Conservation (phyloP, 1,140 invertebrate genomes). For the Nymphalis io region DNA sequence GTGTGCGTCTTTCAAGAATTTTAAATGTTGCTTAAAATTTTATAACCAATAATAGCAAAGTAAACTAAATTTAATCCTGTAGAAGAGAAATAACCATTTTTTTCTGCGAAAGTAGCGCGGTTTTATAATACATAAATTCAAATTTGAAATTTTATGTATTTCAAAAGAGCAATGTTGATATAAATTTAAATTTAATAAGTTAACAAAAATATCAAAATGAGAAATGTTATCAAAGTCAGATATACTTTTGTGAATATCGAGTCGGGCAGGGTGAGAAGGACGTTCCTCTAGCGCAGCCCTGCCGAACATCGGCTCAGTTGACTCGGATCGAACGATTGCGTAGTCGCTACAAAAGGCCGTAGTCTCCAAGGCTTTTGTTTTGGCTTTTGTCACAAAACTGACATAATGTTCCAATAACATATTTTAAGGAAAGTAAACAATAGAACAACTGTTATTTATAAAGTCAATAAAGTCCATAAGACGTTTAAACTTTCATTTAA, state of each 20-base stretch:
- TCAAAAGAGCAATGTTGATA: not conserved
- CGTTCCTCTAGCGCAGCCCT: slow-evolving; percentile 74
- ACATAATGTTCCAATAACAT: slow-evolving; percentile 40
- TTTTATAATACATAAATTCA: slow-evolving; percentile 54
- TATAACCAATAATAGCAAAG: slow-evolving; percentile 25
- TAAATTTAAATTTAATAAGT: slow-evolving; percentile 8
- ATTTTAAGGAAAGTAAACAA: slow-evolving; percentile 46
- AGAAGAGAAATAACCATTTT: slow-evolving; percentile 42
- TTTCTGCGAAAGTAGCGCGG: slow-evolving; percentile 68
- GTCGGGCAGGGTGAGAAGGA: slow-evolving; percentile 48
- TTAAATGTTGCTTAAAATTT: not conserved
- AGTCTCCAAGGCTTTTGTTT: slow-evolving; percentile 47
- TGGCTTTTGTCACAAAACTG: slow-evolving; percentile 11
- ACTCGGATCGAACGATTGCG: slow-evolving; percentile 73
- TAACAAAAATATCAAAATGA: not conserved
- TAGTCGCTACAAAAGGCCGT: slow-evolving; percentile 59
- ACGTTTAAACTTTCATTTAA: slow-evolving; percentile 29
- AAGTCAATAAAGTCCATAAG: slow-evolving; percentile 39
- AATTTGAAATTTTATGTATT: slow-evolving; percentile 56
- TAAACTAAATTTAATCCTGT: slow-evolving; percentile 5
- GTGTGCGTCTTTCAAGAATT: not conserved
- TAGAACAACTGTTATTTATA: slow-evolving; percentile 36
- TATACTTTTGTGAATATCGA: slow-evolving; percentile 17
- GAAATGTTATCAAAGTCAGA: not conserved
- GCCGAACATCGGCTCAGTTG: slow-evolving; percentile 69